A percentile compares a stretch with the other conserved stretches of the same genome.
Evolutionary conservation across 2,113 vertebrate species (phyloP).

Genomic region (Epinephelus fuscoguttatus): DNA sequence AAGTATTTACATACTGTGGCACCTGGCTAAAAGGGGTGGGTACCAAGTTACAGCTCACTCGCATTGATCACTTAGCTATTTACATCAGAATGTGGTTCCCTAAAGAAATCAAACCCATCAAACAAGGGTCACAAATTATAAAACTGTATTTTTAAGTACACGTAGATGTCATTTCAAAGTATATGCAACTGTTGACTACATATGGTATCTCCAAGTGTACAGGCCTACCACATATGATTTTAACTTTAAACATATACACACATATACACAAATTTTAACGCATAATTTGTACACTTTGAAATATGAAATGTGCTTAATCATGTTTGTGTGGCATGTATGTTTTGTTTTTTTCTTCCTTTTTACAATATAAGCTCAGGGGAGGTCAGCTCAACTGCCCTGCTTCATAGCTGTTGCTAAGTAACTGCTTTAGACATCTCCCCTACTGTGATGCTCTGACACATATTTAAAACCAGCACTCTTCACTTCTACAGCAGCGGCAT

Average conservation of each 20-base stretch:
- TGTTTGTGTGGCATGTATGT: not conserved
- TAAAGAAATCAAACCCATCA: constrained; percentile 19
- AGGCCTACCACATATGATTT: not conserved
- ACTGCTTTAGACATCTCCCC: constrained; percentile 9
- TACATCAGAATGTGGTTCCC: constrained; percentile 7
- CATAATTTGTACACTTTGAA: not conserved
- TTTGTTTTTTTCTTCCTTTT: not conserved
- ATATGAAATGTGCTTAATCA: not conserved
- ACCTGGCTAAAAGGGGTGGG: too few species aligned
- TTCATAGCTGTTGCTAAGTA: constrained; percentile 48
- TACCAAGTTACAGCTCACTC: not conserved
- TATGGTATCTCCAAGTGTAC: too few species aligned
- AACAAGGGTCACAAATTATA: not conserved
- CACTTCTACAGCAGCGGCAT: not conserved
- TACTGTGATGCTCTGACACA: constrained; percentile 16
- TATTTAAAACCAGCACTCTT: constrained; percentile 21
- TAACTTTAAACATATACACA: not conserved
- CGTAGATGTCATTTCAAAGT: not conserved
- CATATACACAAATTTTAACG: too few species aligned
- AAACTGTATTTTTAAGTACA: not conserved
- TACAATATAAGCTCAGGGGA: not conserved
- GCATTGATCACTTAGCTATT: constrained; percentile 14
- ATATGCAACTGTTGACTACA: not conserved
- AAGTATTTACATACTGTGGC: too few species aligned
- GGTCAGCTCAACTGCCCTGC: not conserved